Evolutionary conservation across 2,797 vertebrate genomes (phyloP), one percentile per base, ranked within the genome.

Genomic region (Orientallactaga sibirica): DNA sequence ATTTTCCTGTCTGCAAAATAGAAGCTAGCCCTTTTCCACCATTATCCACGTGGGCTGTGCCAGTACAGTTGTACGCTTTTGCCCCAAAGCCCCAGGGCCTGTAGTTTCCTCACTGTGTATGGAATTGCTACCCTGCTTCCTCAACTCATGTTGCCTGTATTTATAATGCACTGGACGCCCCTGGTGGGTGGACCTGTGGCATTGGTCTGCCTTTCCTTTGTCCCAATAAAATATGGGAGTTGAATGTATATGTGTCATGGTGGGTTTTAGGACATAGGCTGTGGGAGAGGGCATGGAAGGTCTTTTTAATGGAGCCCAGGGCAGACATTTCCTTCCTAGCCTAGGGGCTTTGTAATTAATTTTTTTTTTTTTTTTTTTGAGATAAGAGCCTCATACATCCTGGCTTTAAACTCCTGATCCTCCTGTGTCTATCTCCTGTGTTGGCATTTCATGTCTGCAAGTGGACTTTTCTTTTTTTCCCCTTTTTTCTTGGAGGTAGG

Each of bases 161-260:
- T 93, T 92, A 97, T 89, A 74, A 68, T 74, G 77, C 88, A 61
- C 66, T 78, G 67, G 85, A 87, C 80, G 70, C 92, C 94, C 98
- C 98, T 96, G 97, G 98, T 98, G 98, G 98, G 83, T 86, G 92
- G 71, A 73, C 70, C 88, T 89, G 25, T 92, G 90, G 22, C 82
- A 27, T 43, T 76, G 68, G 67, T 93, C 85, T 81, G 80, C 67
- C 64, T n/a, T 80, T 89, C 76, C 62, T 91, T 64, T 86, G 77
- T 91, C 80, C 83, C 95, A 97, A 97, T 97, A 97, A 97, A 97
- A 89, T 82, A 64, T 88, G 94, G 96, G 97, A 95, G 76, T 62
- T 68, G 70, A 92, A 71, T 37, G 52, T 90, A 82, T 93, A 58
- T 80, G 88, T 92, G 84, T 95, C 55, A 70, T 86, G 91, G 91